Base-by-base conservation (phyloP, 2,797 vertebrate genomes). In the Dromococcyx pavoninus region DNA sequence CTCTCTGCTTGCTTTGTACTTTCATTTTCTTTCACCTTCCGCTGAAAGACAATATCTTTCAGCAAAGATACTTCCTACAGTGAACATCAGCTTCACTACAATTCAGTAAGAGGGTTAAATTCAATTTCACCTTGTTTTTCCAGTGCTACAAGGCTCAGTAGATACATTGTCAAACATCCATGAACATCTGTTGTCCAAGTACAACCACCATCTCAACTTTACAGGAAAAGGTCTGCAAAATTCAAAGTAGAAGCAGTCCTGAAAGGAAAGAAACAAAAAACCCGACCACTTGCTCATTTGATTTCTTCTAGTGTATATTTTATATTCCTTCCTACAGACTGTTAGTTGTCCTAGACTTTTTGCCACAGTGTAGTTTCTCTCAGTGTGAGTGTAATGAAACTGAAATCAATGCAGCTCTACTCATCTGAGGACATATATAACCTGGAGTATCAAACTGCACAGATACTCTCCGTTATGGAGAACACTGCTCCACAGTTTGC, bases 91-190 rank as follows among this genome's bases (percentile, higher is more conserved):
- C 41, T 86, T 81, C 37, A 48, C 13, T 16, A 76, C n/a, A 73
- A 51, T 71, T 79, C 50, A 72, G 13, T 5, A 62, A 86, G n/a
- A 88, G 69, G 7, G 87, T 90, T 93, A 84, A 70, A 92, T 39
- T 92, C 27, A 82, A 58, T 87, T 91, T 84, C 18, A 32, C 17
- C 22, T 74, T 66, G 12, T 76, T 96, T 95, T 92, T 74, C 64
- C 22, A 74, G 32, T 33, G 19, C 60, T 89, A 39, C 1, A 5
- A 66, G 32, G 39, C 17, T 60, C 1, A 0, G 32, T 17, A 91
- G 28, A 21, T 64, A 54, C 82, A n/a, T n/a, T n/a, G n/a, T n/a
- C n/a, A n/a, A n/a, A n/a, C n/a, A n/a, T n/a, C n/a, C n/a, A 43
- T 71, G 73, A 93, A 64, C 43, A 85, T 70, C 33, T 89, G 76